Base-by-base conservation (phyloP, 2,113 vertebrate genomes). In the Salvelinus fontinalis region DNA sequence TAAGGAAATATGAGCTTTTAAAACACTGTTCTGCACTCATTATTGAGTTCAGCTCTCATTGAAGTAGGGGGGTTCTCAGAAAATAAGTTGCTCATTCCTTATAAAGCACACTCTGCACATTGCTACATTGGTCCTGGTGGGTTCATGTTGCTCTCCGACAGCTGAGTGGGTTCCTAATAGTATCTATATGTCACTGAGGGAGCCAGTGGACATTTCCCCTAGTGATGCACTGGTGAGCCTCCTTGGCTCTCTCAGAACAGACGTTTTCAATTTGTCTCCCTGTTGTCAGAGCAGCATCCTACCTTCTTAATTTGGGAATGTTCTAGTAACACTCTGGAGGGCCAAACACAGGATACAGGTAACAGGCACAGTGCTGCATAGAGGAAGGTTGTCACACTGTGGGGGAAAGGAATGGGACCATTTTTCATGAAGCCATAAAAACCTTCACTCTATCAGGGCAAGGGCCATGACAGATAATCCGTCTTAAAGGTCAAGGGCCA, bases 401-500 rank as follows among this genome's bases (percentile, higher is more conserved):
- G 5, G 16, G 9, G 39, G 39, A 44, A 66, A 14, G 31, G 22
- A 67, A 67, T 7, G 16, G 82, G 16, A 70, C 75, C 86, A 84
- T 87, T 84, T 67, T 79, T 76, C 76, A 74, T 12, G n/a, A 75
- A 67, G 75, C 78, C 39, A 81, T 82, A 80, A 89, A 83, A 86
- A 27, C 77, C 20, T 76, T 67, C 60, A 51, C 75, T 75, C 72
- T 66, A 51, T 22, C n/a, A 62, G 2, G 39, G 9, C 9, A 22
- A 76, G n/a, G 70, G 72, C 74, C 71, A 29, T 70, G 89, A 76
- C 79, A 86, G 84, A 73, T 88, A 89, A 89, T 87, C 80, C 74
- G 39, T 59, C 79, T 75, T 31, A 44, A 44, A 44, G 39, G 39
- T 44, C 39, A 44, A 12, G 8, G 2, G 39, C 2, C 39, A 44